Base-by-base conservation (phyloP, 2,888 invertebrate species). In the Chymomyza caudatula region DNA sequence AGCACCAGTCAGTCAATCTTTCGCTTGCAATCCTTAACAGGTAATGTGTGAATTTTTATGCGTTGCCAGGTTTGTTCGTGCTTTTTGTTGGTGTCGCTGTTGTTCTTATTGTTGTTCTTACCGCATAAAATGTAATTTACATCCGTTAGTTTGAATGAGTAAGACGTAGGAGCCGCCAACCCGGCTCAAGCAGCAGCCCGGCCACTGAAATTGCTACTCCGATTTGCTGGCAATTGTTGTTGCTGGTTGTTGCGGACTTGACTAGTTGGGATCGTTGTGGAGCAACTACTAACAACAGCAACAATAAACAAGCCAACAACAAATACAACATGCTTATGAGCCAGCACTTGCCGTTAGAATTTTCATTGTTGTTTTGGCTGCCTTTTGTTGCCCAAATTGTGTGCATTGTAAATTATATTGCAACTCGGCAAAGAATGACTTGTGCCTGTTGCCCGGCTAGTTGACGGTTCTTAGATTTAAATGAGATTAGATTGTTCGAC, bases 31-130 rank as follows among this genome's bases (percentile, higher is more conserved):
- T 81, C 80, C 80, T 81, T 81, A 85, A 85, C 82, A 85, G 86
- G 85, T 82, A 82, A 82, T 85, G 82, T 82, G 82, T 77, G 84
- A 82, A 75, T 78, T 84, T 80, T 86, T 86, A 86, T 86, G 87
- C 87, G 78, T 77, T 80, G 76, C 76, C 85, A 85, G 86, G 79
- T 77, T 78, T 71, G 56, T 65, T 73, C 64, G 69, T 74, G 66
- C 77, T 62, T 69, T 70, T 65, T 73, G 70, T 73, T n/a, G n/a
- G n/a, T n/a, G n/a, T n/a, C n/a, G n/a, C n/a, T 73, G 78, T 71
- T 83, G 73, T 75, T 81, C 78, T 76, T 76, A 70, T n/a, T 73
- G 78, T 71, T 83, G 73, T 75, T 81, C 78, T 76, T 76, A 70
- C 80, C 81, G 74, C 77, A 80, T 78, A 85, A 85, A 84, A 78